phyloP scores from a whole-genome alignment of 2,888 invertebrate genomes.

The Rhopalosiphum nymphaeae region DNA sequence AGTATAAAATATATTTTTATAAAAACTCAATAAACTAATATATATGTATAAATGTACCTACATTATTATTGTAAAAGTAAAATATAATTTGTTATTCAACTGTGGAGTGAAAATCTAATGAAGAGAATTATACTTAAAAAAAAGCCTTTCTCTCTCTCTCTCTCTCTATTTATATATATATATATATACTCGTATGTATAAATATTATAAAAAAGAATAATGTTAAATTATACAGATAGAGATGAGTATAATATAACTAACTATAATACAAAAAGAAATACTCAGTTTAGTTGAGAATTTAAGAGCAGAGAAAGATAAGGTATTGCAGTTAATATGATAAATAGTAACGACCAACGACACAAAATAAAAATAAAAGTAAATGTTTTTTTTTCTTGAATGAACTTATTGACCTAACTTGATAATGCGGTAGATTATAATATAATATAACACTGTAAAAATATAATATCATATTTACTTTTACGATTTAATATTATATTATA shows the following conservation, averaged over 20 bases:
- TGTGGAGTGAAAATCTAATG: not conserved
- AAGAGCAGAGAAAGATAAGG: conserved; percentile 6
- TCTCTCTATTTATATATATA: not conserved
- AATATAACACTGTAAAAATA: not conserved
- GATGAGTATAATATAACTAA: not conserved
- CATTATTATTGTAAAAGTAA: not conserved
- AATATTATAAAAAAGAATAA: not conserved
- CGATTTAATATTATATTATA: not conserved
- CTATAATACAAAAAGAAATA: not conserved
- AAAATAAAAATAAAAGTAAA: not conserved
- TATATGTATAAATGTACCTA: not conserved
- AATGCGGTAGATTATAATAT: not conserved
- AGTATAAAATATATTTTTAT: not conserved
- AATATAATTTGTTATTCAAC: not conserved
- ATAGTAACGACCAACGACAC: not conserved
- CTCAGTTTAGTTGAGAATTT: not conserved
- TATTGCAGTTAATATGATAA: not conserved
- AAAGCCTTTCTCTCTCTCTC: not conserved
- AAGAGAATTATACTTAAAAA: not conserved
- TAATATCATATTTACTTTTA: not conserved
- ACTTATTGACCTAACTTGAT: not conserved
- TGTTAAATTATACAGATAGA: not conserved
- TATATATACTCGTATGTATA: not conserved
- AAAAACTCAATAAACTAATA: not conserved
- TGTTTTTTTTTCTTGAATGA: not conserved